A percentile compares a stretch with the other conserved stretches of the same genome.
phyloP scores from a whole-genome alignment of 2,113 vertebrate species.

The Onychorhynchus coronatus region DNA sequence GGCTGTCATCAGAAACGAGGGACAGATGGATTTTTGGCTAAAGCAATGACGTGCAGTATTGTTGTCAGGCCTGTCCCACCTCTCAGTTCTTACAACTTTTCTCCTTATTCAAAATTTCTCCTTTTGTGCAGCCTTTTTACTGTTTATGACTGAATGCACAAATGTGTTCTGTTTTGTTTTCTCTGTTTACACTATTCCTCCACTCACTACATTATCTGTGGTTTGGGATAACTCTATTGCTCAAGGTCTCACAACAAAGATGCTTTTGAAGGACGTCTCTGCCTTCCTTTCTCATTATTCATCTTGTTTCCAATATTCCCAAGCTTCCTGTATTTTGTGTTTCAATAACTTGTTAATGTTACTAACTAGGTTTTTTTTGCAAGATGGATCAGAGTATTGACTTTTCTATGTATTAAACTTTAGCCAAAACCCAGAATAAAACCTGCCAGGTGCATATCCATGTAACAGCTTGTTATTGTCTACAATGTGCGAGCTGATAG shows the following conservation, averaged over 20 bases:
- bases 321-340: neutral
- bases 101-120: neutral
- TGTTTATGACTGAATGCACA: neutral
- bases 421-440: neutral
- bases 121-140: neutral
- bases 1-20: neutral
- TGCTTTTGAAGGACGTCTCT: neutral
- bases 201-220: neutral
- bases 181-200: neutral
- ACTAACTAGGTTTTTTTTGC: neutral
- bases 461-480: neutral
- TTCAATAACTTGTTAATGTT: neutral
- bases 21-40: neutral
- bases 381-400: neutral
- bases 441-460: neutral
- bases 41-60: neutral
- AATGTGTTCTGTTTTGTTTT: neutral
- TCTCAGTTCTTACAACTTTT: neutral
- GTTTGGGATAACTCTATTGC: neutral
- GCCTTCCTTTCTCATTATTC: neutral
- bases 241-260: neutral
- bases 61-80: neutral
- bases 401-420: neutral
- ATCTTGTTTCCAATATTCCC: neutral
- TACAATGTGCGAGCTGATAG: neutral